Base-by-base conservation (phyloP, 1,140 invertebrate genomes). In the Gonatopus flavifemur region DNA sequence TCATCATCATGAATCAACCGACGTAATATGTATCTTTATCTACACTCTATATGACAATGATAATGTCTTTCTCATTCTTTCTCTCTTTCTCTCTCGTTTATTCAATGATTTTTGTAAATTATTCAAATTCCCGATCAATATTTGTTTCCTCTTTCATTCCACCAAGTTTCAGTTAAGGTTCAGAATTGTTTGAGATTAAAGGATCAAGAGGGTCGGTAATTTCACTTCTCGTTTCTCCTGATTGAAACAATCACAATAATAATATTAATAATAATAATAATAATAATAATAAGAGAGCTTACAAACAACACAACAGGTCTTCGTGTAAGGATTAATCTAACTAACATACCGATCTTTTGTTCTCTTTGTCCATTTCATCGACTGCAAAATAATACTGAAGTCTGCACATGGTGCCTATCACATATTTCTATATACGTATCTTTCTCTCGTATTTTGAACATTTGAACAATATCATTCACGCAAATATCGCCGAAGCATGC, bases 371-470 rank as follows among this genome's bases (percentile, higher is more conserved):
- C 32, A 43, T 45, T 57, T 35, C 13, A 44, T 65, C 67, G 67
- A 68, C 66, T 70, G 73, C 62, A 76, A 78, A 77, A 74, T 78
- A 78, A 78, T 78, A 78, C 76, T 78, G 76, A 74, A 78, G 69
- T 76, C 69, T 66, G 76, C 76, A 76, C 74, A 62, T 74, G 68
- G 76, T 76, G 74, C 74, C 74, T 78, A 77, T 77, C 74, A 77
- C 76, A 78, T 71, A 69, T 70, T 59, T 72, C 65, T 75, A 72
- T 71, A 59, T 67, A 62, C 57, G 59, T 61, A 59, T 61, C 39
- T 58, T 59, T 59, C n/a, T n/a, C 57, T 55, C 49, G 49, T n/a
- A n/a, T n/a, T 52, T 53, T 51, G 40, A 32, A 55, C 49, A 52
- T 41, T 57, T 44, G 36, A 39, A 41, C 52, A 59, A 12, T 12